Evolutionary conservation across 2,888 invertebrate species (phyloP), one percentile per base, ranked within the genome.

Genomic region (Andricus quercusramuli): DNA sequence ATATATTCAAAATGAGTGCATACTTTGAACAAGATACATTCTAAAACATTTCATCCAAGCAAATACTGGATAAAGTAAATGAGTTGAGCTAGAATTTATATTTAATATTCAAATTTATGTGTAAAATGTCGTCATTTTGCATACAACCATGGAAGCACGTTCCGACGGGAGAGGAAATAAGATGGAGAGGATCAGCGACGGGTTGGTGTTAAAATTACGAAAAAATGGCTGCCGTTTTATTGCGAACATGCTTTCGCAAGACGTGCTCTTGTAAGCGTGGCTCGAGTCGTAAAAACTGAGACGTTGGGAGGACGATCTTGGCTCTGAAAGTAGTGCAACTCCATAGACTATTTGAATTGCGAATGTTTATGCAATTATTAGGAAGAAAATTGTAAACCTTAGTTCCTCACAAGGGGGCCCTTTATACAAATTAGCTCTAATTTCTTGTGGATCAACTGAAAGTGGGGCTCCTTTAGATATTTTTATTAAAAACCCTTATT

Each of bases 181-280:
- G 32, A 74, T 29, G 25, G 41, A 67, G 17, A 62, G 25, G 59
- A 37, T 67, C 32, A 67, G 67, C 11, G 37, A 41, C 41, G 15
- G 68, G 47, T 22, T 47, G 25, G 56, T n/a, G 74, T 74, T 56
- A 56, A 74, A 74, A 74, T 74, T 74, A 74, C 56, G 56, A 56
- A 74, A 74, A 74, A 56, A 51, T 74, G 56, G 56, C 74, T 74
- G 37, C 74, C 74, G 32, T 74, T 74, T 74, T 56, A 74, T 74
- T 74, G 74, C 74, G 56, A 56, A n/a, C 74, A 74, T 74, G 74
- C 74, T 56, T 74, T 56, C 9, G 56, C 56, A 74, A 74, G 56
- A 74, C 74, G 74, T 74, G 74, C 74, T 74, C 74, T 74, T 74
- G 56, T 74, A 74, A 74, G 29, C 74, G 32, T 51, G 56, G 13